phyloP scores from a whole-genome alignment of 2,888 invertebrate genomes.

The Smittia aterrima region DNA sequence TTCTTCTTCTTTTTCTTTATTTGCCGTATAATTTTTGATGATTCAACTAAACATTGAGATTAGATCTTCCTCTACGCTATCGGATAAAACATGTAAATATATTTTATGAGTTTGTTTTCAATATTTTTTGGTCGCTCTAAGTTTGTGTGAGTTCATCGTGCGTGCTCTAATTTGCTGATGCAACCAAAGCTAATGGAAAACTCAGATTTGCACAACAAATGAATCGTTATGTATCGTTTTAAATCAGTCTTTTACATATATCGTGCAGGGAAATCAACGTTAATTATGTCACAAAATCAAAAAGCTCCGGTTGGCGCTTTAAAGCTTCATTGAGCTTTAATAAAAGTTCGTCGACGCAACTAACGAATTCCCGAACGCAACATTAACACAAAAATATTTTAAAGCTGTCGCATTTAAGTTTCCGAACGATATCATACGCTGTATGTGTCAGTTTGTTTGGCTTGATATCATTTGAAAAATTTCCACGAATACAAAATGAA shows the following conservation, averaged over 20 bases:
- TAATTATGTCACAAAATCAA: too few species aligned
- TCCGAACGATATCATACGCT: background rate
- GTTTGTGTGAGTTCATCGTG: background rate
- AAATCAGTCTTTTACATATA: background rate
- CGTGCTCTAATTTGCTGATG: background rate
- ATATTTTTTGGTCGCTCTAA: background rate
- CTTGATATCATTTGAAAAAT: background rate
- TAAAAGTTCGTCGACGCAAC: too few species aligned
- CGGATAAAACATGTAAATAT: background rate
- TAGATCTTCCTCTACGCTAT: background rate
- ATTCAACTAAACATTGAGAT: background rate
- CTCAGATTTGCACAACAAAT: background rate
- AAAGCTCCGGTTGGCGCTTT: too few species aligned
- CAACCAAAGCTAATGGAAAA: background rate
- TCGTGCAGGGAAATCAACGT: background rate
- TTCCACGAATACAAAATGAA: too few species aligned
- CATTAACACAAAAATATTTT: too few species aligned
- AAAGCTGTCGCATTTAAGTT: background rate
- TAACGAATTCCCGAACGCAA: too few species aligned
- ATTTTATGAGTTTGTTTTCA: background rate
- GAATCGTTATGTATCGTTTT: background rate
- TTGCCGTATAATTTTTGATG: background rate
- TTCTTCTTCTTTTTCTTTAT: background rate
- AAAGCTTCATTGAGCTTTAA: too few species aligned
- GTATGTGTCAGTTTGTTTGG: background rate